A percentile compares a stretch with the other conserved stretches of the same genome.
Conservation (phyloP, 92 coral and sea anemone genomes). For the Actinostola sp. region DNA sequence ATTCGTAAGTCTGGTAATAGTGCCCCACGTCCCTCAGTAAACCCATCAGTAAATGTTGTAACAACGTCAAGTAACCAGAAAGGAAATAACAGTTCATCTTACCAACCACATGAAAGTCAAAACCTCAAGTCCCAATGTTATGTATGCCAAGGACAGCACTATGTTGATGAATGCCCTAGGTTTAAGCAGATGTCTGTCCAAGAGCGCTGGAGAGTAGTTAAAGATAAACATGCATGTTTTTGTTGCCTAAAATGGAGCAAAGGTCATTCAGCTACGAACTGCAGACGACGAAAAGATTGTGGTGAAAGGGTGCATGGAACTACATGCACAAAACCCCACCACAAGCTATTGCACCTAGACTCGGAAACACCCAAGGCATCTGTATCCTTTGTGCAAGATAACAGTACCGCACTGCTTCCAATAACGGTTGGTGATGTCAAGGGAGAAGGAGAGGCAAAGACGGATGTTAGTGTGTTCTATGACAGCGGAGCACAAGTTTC, state of each 20-base stretch:
- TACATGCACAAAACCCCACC: conserved; percentile 46
- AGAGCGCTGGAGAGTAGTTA: conserved; percentile 50
- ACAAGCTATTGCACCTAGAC: conserved; percentile 17
- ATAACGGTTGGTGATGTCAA: conserved; percentile 26
- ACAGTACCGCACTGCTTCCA: conserved; percentile 41
- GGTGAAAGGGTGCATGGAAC: conserved; percentile 23
- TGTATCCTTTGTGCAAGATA: no score
- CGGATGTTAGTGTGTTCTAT: no score
- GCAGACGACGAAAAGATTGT: conserved; percentile 42
- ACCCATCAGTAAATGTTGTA: conserved; percentile 9
- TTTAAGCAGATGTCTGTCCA: conserved; percentile 8
- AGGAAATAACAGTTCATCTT: not conserved
- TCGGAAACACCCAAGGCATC: not conserved
- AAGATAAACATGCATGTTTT: no score
- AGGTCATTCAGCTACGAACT: conserved; percentile 48
- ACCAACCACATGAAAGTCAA: conserved; percentile 11
- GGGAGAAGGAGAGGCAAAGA: conserved; percentile 3
- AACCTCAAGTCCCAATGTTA: no score
- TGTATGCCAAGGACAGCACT: no score
- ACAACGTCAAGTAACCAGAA: not conserved
- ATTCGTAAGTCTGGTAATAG: conserved; percentile 48
- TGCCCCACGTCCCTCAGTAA: conserved; percentile 10
- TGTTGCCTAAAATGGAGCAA: conserved; percentile 47
- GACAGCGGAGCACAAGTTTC: no score
- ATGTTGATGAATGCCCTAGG: no score